These are phyloP conservation scores for Atta colombica DNA, from an alignment of 1,140 invertebrate species.

Conservation along the genomic window DNA sequence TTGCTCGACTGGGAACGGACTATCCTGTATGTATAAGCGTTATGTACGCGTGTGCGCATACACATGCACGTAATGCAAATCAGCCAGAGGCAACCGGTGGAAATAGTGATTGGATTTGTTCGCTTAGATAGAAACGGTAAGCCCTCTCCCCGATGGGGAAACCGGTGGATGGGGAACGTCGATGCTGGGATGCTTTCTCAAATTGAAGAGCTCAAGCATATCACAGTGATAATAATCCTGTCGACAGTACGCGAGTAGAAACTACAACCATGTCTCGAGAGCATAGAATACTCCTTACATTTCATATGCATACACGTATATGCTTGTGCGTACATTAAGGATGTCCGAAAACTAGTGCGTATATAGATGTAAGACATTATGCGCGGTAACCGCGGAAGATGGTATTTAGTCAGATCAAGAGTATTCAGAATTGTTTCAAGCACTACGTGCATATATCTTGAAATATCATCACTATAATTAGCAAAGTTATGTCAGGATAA, in stretches of 20 bases:
- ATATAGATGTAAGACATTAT: not conserved
- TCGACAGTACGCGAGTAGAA: constrained; percentile 34
- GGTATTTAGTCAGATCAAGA: constrained; percentile 19
- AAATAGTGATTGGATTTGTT: constrained; percentile 59
- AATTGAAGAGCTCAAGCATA: constrained; percentile 55
- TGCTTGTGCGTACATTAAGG: not conserved
- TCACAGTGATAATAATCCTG: constrained; percentile 71
- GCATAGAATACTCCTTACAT: constrained; percentile 20
- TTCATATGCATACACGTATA: not conserved
- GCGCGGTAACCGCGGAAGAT: not conserved
- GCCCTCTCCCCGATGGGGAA: not conserved
- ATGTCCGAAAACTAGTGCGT: constrained; percentile 1
- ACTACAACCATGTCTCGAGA: constrained; percentile 29
- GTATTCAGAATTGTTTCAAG: constrained; percentile 29
- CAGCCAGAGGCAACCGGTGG: constrained; percentile 44
- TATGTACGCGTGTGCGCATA: not conserved
- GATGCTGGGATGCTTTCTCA: constrained; percentile 10
- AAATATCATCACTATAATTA: constrained; percentile 48
- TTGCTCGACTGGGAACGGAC: constrained; percentile 12
- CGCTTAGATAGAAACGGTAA: constrained; percentile 49
- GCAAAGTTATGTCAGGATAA: constrained; percentile 32
- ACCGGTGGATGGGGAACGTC: not conserved
- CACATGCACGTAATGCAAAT: constrained; percentile 52
- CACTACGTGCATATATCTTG: constrained; percentile 8
- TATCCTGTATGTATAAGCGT: not conserved